Evolutionary conservation across 1,140 invertebrate genomes (phyloP).

Genomic region (Orchestia grillus): DNA sequence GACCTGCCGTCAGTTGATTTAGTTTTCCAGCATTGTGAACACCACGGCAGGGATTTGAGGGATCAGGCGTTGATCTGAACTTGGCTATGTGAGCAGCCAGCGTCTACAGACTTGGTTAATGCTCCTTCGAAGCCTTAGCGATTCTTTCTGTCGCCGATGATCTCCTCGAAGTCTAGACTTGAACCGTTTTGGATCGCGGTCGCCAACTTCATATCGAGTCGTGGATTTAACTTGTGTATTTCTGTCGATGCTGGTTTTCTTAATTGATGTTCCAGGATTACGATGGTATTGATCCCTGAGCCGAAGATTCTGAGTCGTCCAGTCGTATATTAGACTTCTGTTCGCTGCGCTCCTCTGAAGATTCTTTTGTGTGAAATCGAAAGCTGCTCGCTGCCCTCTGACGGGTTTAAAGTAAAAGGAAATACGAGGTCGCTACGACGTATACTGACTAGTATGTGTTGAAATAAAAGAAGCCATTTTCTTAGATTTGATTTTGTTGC

Average conservation of each 20-base stretch:
- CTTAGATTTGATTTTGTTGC: not conserved
- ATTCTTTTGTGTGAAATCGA: not conserved
- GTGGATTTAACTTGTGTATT: conserved; percentile 4
- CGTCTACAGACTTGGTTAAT: not conserved
- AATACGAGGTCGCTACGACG: too few species aligned
- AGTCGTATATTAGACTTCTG: not conserved
- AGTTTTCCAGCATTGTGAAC: conserved; percentile 41
- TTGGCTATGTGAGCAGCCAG: not conserved
- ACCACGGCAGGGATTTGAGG: not conserved
- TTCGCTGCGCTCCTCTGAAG: not conserved
- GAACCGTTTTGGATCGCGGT: not conserved
- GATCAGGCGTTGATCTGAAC: conserved; percentile 37
- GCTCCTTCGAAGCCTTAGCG: not conserved
- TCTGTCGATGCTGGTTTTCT: conserved; percentile 11
- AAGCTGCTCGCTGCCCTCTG: not conserved
- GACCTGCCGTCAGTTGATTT: conserved; percentile 15
- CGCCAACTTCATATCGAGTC: not conserved
- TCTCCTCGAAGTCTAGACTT: not conserved
- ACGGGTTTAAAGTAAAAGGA: not conserved
- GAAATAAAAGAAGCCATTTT: too few species aligned
- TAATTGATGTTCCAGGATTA: not conserved
- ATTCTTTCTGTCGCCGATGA: not conserved
- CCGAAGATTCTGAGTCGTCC: not conserved
- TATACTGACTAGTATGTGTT: too few species aligned
- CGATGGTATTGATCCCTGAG: not conserved